These are phyloP conservation scores for Chrysomallon squamiferum DNA, from an alignment of 1,140 invertebrate species.

Conservation along the genomic window DNA sequence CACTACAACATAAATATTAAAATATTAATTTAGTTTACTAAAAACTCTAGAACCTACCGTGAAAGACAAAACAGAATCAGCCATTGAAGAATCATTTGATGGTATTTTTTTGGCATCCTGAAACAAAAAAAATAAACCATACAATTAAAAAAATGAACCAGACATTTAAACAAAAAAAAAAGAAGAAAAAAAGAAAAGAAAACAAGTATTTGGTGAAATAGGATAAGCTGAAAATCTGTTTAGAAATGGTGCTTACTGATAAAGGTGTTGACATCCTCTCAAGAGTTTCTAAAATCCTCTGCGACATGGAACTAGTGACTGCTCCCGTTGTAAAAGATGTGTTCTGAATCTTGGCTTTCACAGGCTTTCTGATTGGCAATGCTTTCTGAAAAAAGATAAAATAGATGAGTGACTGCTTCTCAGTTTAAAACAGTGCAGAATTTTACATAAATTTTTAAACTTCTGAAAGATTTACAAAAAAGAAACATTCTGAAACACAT, in stretches of 20 bases:
- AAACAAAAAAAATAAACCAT: constrained; percentile 15
- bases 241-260: constrained; percentile 42
- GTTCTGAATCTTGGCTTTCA: constrained; percentile 28
- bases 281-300: constrained; percentile 59
- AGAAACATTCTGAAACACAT: too few species aligned
- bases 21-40: too few species aligned
- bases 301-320: constrained; percentile 61
- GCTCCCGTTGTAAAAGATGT: constrained; percentile 22
- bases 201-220: too few species aligned
- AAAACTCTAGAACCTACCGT: constrained; percentile 26
- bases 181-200: too few species aligned
- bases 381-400: constrained; percentile 20
- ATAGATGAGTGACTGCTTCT: too few species aligned
- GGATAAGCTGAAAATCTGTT: too few species aligned
- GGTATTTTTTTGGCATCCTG: constrained; percentile 60
- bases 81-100: constrained; percentile 9
- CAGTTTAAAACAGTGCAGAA: too few species aligned
- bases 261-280: constrained; percentile 64
- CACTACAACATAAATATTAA: too few species aligned
- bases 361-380: constrained; percentile 19
- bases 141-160: neutral
- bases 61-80: constrained; percentile 27
- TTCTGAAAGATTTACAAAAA: too few species aligned
- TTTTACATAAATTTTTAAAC: too few species aligned
- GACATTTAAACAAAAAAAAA: neutral